phyloP scores from a whole-genome alignment of 2,113 vertebrate species.

The Myotis brandtii region DNA sequence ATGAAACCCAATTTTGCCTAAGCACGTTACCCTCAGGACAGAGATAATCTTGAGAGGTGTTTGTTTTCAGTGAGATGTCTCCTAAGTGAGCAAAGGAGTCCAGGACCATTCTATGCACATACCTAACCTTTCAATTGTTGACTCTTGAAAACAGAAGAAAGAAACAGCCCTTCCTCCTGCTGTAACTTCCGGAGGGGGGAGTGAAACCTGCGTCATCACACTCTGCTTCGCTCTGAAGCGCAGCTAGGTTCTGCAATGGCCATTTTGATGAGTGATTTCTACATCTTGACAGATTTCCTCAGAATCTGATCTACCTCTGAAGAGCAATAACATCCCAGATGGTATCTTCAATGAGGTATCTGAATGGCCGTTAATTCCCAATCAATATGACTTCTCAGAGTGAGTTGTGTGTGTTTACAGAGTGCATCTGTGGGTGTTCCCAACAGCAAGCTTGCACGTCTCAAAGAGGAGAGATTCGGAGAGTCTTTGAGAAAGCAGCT shows the following conservation, averaged over 20 bases:
- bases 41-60: background rate
- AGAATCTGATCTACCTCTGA: conserved; percentile 70
- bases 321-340: conserved; percentile 76
- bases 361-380: conserved; percentile 75
- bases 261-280: conserved; percentile 69
- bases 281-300: conserved; percentile 62
- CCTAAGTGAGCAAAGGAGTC: background rate
- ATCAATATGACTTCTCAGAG: conserved; percentile 68
- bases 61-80: background rate
- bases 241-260: background rate
- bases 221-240: background rate
- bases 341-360: conserved; percentile 66
- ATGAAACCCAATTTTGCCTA: background rate
- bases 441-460: background rate
- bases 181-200: background rate
- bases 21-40: background rate
- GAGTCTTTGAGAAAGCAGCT: conserved; percentile 73
- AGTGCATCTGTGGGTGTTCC: conserved; percentile 69
- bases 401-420: conserved; percentile 51
- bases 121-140: background rate
- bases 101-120: background rate
- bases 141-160: background rate
- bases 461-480: conserved; percentile 24
- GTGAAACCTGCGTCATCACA: background rate
- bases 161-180: background rate